Percentiles rank a stretch among this genome's conserved stretches.
Evolutionary conservation across 92 coral and sea anemone genomes (phyloP).

Genomic region (Ricordea florida): DNA sequence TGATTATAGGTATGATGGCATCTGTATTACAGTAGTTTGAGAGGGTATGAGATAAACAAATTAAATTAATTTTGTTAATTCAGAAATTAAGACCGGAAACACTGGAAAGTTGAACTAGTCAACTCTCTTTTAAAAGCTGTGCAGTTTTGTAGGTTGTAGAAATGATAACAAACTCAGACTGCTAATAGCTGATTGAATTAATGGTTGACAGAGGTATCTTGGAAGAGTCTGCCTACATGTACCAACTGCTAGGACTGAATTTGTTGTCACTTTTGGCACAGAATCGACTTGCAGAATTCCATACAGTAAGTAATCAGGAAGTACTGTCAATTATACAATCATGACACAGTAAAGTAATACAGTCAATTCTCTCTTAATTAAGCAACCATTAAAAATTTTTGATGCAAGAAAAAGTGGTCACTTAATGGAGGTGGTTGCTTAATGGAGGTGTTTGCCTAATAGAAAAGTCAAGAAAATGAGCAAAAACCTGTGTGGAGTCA

Average conservation of each 20-base stretch:
- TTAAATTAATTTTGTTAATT: too few species aligned
- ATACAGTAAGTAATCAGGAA: slow-evolving; percentile 71
- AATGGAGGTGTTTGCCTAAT: too few species aligned
- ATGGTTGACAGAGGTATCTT: slow-evolving; percentile 73
- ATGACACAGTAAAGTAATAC: not conserved
- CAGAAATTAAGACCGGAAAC: too few species aligned
- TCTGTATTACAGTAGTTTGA: too few species aligned
- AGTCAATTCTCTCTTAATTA: not conserved
- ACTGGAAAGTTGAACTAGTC: too few species aligned
- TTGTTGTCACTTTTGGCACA: slow-evolving; percentile 94
- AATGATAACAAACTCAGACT: not conserved
- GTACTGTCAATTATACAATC: not conserved
- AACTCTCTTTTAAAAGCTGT: not conserved
- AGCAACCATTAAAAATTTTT: too few species aligned
- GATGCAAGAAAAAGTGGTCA: too few species aligned
- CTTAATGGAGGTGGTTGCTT: too few species aligned
- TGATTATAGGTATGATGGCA: slow-evolving; percentile 89
- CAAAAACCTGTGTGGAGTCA: too few species aligned
- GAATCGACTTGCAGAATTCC: slow-evolving; percentile 97
- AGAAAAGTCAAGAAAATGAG: too few species aligned
- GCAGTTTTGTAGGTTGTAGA: slow-evolving; percentile 73
- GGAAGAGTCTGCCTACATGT: slow-evolving; percentile 96
- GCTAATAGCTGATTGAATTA: not conserved
- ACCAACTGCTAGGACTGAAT: slow-evolving; percentile 90
- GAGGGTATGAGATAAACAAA: too few species aligned